Conservation (phyloP, 2,113 vertebrate genomes). For the Boleophthalmus pectinirostris region DNA sequence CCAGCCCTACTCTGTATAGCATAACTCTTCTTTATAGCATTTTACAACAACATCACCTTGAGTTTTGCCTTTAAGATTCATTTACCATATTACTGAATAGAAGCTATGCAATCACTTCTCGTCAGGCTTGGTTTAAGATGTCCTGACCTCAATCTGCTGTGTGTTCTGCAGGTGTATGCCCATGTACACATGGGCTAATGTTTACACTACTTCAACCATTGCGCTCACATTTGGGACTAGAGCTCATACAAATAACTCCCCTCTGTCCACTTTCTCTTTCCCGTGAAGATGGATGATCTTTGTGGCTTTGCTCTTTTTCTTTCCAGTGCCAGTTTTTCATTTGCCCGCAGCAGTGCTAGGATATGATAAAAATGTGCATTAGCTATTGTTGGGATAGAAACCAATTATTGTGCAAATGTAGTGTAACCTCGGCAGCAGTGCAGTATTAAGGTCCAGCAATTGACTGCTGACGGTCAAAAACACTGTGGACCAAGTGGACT, state of each 20-base stretch:
- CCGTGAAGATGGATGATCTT: constrained; percentile 75
- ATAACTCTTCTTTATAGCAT: neutral
- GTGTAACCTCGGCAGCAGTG: constrained; percentile 21
- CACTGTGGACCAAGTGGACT: constrained; percentile 46
- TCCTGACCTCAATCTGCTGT: constrained; percentile 71
- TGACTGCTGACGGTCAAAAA: constrained; percentile 73
- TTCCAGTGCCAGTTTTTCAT: constrained; percentile 75
- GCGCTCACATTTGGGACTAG: constrained; percentile 38
- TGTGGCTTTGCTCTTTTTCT: constrained; percentile 74
- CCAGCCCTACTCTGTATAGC: neutral
- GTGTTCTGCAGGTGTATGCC: constrained; percentile 69
- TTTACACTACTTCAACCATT: constrained; percentile 31
- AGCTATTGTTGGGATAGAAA: constrained; percentile 49
- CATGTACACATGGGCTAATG: constrained; percentile 7
- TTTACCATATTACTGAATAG: constrained; percentile 50
- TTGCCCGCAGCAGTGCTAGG: constrained; percentile 70
- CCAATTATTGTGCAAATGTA: constrained; percentile 48
- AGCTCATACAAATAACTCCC: constrained; percentile 35
- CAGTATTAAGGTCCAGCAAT: constrained; percentile 48
- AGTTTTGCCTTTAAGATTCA: neutral
- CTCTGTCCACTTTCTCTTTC: constrained; percentile 75
- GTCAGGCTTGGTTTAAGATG: constrained; percentile 63
- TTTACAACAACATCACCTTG: neutral
- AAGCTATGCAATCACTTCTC: constrained; percentile 61
- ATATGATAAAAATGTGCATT: constrained; percentile 58